Conservation (phyloP, 2,888 invertebrate species). For the Drosophila paranaensis region DNA sequence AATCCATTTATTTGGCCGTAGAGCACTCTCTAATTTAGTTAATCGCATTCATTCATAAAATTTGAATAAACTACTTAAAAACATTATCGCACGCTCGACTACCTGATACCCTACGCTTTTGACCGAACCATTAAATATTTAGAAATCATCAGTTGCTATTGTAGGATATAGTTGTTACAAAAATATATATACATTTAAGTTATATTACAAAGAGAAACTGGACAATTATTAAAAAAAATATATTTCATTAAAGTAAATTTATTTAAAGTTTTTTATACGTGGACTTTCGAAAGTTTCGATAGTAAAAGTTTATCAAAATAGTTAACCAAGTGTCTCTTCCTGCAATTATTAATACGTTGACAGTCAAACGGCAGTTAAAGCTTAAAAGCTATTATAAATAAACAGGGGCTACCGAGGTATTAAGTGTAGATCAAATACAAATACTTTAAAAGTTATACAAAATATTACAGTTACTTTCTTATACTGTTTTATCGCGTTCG, state of each 20-base stretch:
- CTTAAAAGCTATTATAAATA: neutral
- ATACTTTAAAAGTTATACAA: too few relatives aligned
- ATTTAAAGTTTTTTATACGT: neutral
- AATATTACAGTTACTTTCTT: too few relatives aligned
- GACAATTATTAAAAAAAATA: neutral
- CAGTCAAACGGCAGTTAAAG: neutral
- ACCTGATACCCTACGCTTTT: constrained; percentile 7
- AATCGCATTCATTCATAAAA: constrained; percentile 38
- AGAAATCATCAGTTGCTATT: too few relatives aligned
- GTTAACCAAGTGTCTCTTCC: neutral
- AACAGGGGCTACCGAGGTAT: neutral
- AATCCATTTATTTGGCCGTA: constrained; percentile 34
- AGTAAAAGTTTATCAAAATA: too few relatives aligned
- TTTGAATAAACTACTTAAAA: constrained; percentile 36
- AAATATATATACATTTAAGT: neutral
- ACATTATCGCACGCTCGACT: constrained; percentile 3
- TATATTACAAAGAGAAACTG: neutral
- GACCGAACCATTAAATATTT: too few relatives aligned
- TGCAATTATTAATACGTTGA: too few relatives aligned
- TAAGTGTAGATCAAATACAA: too few relatives aligned
- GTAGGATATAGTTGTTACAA: neutral
- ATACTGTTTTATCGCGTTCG: too few relatives aligned
- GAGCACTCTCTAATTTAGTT: constrained; percentile 39
- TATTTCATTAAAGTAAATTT: too few relatives aligned
- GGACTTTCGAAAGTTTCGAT: neutral